Evolutionary conservation across 2,797 vertebrate genomes (phyloP), one percentile per base, ranked within the genome.

Genomic region (Pogoniulus pusillus): DNA sequence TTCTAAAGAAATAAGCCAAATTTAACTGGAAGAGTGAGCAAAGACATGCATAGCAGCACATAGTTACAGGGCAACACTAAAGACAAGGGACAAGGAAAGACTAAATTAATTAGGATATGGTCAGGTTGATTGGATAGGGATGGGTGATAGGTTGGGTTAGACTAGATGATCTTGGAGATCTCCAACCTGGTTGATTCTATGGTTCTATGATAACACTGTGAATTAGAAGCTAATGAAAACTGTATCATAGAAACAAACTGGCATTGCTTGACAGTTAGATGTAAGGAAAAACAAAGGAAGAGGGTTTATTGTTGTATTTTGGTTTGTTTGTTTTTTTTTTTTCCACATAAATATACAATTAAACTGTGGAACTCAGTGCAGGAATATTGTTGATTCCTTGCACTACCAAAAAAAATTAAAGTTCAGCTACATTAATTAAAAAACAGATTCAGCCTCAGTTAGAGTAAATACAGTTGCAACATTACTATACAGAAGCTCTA

Each of bases 291-390:
- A 57, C 6, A 41, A 41, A 41, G 41, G 51, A 71, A 45, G 3
- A 9, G 17, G 3, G 0, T 2, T 1, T 43, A 72, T 81, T 68
- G 39, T 39, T 39, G 39, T 39, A 39, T n/a, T n/a, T n/a, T n/a
- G n/a, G n/a, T n/a, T n/a, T n/a, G n/a, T n/a, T n/a, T n/a, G 15
- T 41, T 14, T 10, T 39, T 41, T 16, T 41, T 39, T 41, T 41
- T 17, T 16, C 7, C 12, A 37, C 16, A 29, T 27, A 60, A 16
- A 57, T 37, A 5, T 2, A 1, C 34, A 49, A 11, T 7, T 54
- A 13, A 43, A 63, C 37, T 51, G 27, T 58, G 17, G 27, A 82
- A 76, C 2, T 73, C 11, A 60, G 39, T 73, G 18, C 2, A 2
- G 58, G 13, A 69, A 58, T 59, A 37, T 18, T 54, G 29, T 29